Percentiles rank a stretch among this genome's conserved stretches.
Conservation (phyloP, 2,797 vertebrate species). For the Notamacropus eugenii region DNA sequence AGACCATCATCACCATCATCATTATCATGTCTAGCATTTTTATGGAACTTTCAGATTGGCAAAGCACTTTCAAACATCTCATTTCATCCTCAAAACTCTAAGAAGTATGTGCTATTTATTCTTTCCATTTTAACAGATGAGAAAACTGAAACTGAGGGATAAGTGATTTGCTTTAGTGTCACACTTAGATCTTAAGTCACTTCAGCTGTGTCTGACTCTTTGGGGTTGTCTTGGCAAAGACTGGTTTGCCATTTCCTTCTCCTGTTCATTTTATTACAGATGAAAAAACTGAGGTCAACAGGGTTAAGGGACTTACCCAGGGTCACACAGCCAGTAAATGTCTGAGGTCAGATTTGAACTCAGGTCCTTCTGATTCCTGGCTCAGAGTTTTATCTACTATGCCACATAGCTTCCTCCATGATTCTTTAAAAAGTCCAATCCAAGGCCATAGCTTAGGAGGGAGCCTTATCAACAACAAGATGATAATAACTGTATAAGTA, state of each 20-base stretch:
- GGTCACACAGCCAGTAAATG: background rate
- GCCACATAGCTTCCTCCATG: background rate
- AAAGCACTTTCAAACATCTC: background rate
- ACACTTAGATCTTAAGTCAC: background rate
- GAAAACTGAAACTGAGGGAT: background rate
- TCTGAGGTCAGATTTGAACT: background rate
- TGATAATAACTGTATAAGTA: background rate
- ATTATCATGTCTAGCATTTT: background rate
- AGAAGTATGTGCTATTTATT: background rate
- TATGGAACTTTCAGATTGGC: background rate
- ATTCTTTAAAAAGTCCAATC: background rate
- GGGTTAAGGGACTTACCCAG: background rate
- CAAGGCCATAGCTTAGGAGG: background rate
- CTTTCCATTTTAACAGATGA: background rate
- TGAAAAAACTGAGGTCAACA: background rate
- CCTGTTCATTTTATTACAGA: background rate
- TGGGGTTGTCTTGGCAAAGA: background rate
- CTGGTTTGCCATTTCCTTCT: background rate
- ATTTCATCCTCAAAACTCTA: background rate
- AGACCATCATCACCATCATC: background rate
- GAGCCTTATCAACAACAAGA: background rate
- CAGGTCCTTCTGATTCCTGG: background rate
- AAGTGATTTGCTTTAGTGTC: background rate
- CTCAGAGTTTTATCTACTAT: background rate
- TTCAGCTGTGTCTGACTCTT: background rate